These are phyloP conservation scores for Xestia sexstrigata DNA, from an alignment of 2,888 invertebrate genomes.

Conservation along the genomic window DNA sequence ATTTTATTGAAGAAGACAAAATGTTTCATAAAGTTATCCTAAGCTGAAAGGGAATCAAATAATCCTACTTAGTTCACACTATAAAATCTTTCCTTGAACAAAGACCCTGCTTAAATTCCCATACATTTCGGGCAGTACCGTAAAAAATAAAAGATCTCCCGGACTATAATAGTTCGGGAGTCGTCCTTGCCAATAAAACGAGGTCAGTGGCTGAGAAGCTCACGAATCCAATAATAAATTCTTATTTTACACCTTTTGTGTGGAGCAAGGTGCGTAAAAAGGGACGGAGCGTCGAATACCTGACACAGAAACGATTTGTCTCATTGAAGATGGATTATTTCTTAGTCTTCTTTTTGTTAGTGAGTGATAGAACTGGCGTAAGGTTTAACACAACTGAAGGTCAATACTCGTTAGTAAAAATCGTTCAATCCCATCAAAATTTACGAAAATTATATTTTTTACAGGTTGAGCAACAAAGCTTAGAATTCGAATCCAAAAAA, in stretches of 20 bases:
- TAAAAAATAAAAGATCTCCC: constrained; percentile 44
- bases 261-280: constrained; percentile 46
- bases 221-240: constrained; percentile 81
- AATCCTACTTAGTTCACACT: constrained; percentile 2
- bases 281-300: constrained; percentile 35
- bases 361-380: neutral
- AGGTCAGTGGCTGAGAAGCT: constrained; percentile 73
- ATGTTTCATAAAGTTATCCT: neutral
- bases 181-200: constrained; percentile 75
- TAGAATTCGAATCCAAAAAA: neutral
- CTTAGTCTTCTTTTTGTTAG: neutral
- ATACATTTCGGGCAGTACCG: constrained; percentile 26
- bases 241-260: constrained; percentile 78
- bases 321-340: constrained; percentile 26
- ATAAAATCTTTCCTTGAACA: constrained; percentile 20
- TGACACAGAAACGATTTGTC: constrained; percentile 45
- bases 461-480: neutral
- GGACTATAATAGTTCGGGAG: constrained; percentile 45
- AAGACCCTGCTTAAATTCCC: constrained; percentile 9
- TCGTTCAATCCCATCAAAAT: neutral
- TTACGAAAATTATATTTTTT: neutral
- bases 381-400: neutral
- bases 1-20: neutral
- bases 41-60: neutral
- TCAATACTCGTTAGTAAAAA: neutral